Evolutionary conservation across 2,797 vertebrate species (phyloP).

Genomic region (Helicolenus hilgendorfi): DNA sequence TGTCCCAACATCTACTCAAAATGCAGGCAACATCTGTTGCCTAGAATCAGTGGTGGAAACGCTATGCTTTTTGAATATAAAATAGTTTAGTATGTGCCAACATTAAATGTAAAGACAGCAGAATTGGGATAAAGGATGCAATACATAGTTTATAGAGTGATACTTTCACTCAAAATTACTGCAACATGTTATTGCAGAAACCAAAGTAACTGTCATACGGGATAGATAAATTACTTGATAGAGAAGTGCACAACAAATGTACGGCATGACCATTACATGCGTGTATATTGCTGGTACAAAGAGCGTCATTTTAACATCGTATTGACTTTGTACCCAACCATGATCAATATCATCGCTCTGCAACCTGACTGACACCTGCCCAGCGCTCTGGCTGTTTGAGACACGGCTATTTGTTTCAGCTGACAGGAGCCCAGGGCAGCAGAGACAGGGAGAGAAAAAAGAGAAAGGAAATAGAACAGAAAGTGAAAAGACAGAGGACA

Average conservation of each 20-base stretch:
- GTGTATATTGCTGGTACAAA: not conserved
- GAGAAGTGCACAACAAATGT: not conserved
- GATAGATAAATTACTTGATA: not conserved
- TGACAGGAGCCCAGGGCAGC: constrained; percentile 61
- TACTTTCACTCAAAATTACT: not conserved
- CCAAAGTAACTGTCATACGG: not conserved
- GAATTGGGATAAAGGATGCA: not conserved
- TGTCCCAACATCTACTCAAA: not conserved
- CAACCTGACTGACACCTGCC: constrained; percentile 74
- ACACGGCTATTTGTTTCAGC: constrained; percentile 71
- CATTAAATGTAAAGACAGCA: not conserved
- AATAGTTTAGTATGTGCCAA: not conserved
- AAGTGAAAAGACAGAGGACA: not conserved
- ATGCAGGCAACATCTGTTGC: not conserved
- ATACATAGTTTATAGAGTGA: not conserved
- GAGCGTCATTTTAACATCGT: constrained; percentile 33
- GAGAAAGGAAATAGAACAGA: constrained; percentile 10
- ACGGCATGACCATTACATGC: not conserved
- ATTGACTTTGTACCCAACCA: constrained; percentile 48
- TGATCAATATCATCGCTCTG: constrained; percentile 61
- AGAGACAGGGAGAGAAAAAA: not conserved
- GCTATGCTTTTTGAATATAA: not conserved
- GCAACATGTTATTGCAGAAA: not conserved
- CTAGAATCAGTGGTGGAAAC: not conserved
- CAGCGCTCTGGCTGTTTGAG: constrained; percentile 45